Conservation (phyloP, 1,140 invertebrate species). For the Bombus difficillimus region DNA sequence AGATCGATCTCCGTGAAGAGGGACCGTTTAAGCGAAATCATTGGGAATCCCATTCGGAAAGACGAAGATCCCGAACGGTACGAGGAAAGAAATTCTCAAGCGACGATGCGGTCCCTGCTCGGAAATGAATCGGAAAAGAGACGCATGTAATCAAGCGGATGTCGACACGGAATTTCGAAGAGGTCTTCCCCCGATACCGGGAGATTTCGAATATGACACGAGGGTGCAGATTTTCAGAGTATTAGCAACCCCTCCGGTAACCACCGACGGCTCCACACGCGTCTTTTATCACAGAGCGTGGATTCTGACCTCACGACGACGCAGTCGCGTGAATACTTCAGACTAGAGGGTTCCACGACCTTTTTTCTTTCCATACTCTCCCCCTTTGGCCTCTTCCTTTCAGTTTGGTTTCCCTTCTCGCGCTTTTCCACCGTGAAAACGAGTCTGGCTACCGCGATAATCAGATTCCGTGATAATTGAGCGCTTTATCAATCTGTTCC, state of each 20-base stretch:
- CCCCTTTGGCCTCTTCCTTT: background rate
- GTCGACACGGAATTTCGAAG: conserved; percentile 44
- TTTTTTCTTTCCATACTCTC: background rate
- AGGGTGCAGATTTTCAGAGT: conserved; percentile 60
- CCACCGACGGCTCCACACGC: conserved; percentile 23
- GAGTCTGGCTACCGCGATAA: background rate
- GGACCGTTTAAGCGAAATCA: conserved; percentile 27
- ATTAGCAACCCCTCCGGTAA: conserved; percentile 63
- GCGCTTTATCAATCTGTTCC: too few relatives aligned
- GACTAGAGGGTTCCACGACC: conserved; percentile 2
- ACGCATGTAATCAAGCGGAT: conserved; percentile 48
- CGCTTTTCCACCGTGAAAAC: background rate
- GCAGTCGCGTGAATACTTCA: conserved; percentile 15
- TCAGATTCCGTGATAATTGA: background rate
- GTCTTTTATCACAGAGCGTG: conserved; percentile 24
- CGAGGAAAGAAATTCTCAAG: conserved; percentile 13
- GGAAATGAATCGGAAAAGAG: conserved; percentile 49
- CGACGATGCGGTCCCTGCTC: background rate
- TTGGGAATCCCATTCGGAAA: background rate
- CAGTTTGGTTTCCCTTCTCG: background rate
- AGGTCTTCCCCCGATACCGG: conserved; percentile 20
- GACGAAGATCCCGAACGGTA: background rate
- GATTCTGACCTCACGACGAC: conserved; percentile 49
- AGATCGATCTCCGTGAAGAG: background rate
- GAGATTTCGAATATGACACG: conserved; percentile 16